Base-by-base conservation (phyloP, 2,797 vertebrate genomes). In the Pempheris klunzingeri region DNA sequence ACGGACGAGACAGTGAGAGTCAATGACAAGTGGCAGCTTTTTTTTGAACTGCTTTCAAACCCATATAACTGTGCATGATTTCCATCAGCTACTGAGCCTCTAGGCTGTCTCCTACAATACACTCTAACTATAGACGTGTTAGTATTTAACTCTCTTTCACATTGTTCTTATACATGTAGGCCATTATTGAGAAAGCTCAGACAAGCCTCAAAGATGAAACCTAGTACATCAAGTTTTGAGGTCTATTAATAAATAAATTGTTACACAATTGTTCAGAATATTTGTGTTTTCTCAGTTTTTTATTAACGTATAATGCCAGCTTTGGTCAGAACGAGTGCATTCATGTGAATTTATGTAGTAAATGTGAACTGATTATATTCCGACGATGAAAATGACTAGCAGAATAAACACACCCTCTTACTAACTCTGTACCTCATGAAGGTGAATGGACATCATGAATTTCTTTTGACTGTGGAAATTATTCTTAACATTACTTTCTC, bases 401-500 rank as follows among this genome's bases (percentile, higher is more conserved):
- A 76, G 64, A 82, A 80, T 24, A 80, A 86, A 75, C 2, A 11
- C n/a, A 63, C 2, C 36, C 32, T 63, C 50, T 81, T 69, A 7
- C 50, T 46, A 39, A 64, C 50, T 65, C 65, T 44, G 47, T 53
- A 55, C 59, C 57, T 72, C 63, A 67, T 52, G 74, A 85, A 58
- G 76, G 78, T 65, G 74, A 88, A 77, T 60, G 44, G 77, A 81
- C 50, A 73, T 58, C 59, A 64, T 70, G 68, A 39, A 86, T 80
- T 81, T 70, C 36, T 59, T 59, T 41, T 34, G 52, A 75, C 60
- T 78, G 44, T 39, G 70, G 67, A 88, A 90, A 92, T 91, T 79
- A 88, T 88, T 88, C 81, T 79, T 78, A 80, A 81, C 84, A 84
- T 88, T 87, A 88, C 78, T 85, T 83, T 89, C 74, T 86, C 68